Evolutionary conservation across 2,113 vertebrate species (phyloP).

Genomic region (rabbit (Oryctolagus cuniculus)): DNA sequence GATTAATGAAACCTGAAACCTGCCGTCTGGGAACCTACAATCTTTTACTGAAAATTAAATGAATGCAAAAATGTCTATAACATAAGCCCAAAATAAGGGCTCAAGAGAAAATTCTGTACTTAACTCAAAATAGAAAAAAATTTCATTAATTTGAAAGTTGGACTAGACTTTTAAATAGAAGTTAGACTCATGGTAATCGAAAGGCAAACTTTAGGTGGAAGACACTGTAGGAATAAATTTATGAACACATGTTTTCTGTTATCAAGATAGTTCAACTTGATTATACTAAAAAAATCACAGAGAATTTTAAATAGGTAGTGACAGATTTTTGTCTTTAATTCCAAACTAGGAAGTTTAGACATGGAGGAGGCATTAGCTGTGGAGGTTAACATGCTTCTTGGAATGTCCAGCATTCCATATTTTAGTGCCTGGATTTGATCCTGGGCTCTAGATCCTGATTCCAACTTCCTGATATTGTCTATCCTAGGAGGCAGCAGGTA

Average conservation of each 20-base stretch:
- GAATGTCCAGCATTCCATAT: too few relatives aligned
- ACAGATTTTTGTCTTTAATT: not conserved
- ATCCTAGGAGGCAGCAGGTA: too few relatives aligned
- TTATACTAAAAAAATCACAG: not conserved
- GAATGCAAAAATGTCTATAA: not conserved
- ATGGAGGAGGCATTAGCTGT: not conserved
- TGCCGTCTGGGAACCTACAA: not conserved
- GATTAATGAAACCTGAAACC: not conserved
- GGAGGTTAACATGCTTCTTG: too few relatives aligned
- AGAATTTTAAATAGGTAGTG: fast-evolving
- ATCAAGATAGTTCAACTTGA: not conserved
- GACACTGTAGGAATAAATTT: not conserved
- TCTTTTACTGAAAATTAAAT: not conserved
- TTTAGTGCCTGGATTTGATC: too few relatives aligned
- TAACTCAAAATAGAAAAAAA: not conserved
- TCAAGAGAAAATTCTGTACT: not conserved
- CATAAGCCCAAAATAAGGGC: not conserved
- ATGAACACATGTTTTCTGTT: not conserved
- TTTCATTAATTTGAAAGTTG: not conserved
- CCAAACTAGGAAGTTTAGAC: not conserved
- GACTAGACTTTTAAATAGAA: not conserved
- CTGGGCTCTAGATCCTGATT: too few relatives aligned
- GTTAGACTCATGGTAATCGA: not conserved
- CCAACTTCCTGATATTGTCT: too few relatives aligned
- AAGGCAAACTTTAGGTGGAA: not conserved